Conservation (phyloP, 2,888 invertebrate genomes). For the Athripsodes cinereus region DNA sequence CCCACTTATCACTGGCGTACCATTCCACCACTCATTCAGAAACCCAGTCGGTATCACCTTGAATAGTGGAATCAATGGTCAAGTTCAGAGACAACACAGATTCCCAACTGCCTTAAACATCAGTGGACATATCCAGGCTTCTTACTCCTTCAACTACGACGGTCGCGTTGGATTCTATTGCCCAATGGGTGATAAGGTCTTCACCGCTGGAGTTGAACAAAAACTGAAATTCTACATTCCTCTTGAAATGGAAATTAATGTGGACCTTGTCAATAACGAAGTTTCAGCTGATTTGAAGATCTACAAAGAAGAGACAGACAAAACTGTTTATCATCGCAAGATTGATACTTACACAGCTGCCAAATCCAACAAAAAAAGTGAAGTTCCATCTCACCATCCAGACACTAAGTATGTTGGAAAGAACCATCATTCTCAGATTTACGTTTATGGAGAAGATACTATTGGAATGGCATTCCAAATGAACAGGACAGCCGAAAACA, state of each 20-base stretch:
- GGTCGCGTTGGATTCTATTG: slow-evolving; percentile 58
- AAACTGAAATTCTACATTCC: slow-evolving; percentile 56
- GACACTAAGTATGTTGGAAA: slow-evolving; percentile 42
- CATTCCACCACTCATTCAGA: slow-evolving; percentile 45
- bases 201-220: slow-evolving; percentile 56
- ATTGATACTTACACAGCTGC: slow-evolving; percentile 60
- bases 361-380: slow-evolving; percentile 47
- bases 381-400: slow-evolving; percentile 38
- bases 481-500: slow-evolving; percentile 45
- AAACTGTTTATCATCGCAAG: slow-evolving; percentile 49
- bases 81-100: slow-evolving; percentile 38
- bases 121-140: slow-evolving; percentile 44
- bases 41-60: slow-evolving; percentile 40
- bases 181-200: slow-evolving; percentile 54
- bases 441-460: slow-evolving; percentile 42
- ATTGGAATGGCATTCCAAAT: slow-evolving; percentile 51
- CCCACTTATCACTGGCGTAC: slow-evolving; percentile 54
- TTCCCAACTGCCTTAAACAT: slow-evolving; percentile 27
- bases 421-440: slow-evolving; percentile 34
- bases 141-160: slow-evolving; percentile 51
- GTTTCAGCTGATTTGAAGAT: slow-evolving; percentile 16
- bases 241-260: slow-evolving; percentile 40
- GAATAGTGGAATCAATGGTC: slow-evolving; percentile 41
- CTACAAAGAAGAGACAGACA: slow-evolving; percentile 42
- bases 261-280: slow-evolving; percentile 39